Evolutionary conservation across 1,140 invertebrate species (phyloP).

Genomic region (Scaptodrosophila lebanonensis): DNA sequence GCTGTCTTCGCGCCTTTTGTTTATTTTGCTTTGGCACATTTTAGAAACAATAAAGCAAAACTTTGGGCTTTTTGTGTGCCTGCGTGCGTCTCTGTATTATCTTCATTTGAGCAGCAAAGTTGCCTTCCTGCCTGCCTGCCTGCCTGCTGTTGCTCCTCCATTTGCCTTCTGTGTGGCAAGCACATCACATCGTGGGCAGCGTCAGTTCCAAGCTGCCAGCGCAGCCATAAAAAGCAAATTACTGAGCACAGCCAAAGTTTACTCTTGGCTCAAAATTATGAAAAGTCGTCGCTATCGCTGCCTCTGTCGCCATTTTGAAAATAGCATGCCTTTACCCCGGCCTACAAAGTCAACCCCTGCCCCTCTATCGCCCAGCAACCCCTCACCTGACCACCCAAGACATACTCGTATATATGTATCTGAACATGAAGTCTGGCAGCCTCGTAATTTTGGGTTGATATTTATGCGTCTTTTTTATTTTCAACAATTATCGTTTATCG

Average conservation of each 20-base stretch:
- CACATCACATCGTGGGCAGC: too few relatives aligned
- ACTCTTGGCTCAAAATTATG: conserved; percentile 37
- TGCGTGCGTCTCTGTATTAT: conserved; percentile 33
- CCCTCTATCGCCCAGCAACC: neutral
- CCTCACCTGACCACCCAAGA: too few relatives aligned
- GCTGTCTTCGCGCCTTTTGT: conserved; percentile 48
- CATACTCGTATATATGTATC: too few relatives aligned
- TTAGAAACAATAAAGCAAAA: conserved; percentile 71
- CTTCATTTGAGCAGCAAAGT: conserved; percentile 38
- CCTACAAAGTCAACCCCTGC: neutral
- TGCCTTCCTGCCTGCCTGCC: too few relatives aligned
- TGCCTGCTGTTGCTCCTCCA: too few relatives aligned
- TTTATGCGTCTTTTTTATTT: conserved; percentile 51
- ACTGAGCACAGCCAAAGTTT: conserved; percentile 53
- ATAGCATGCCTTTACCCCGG: too few relatives aligned
- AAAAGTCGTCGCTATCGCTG: conserved; percentile 3
- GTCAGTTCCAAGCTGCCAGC: conserved; percentile 33
- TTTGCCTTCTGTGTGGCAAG: too few relatives aligned
- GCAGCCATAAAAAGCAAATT: conserved; percentile 24
- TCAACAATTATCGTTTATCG: conserved; percentile 52
- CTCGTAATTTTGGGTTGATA: conserved; percentile 22
- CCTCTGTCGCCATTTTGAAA: too few relatives aligned
- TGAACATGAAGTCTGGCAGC: neutral
- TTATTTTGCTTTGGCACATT: conserved; percentile 70
- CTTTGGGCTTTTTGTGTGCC: conserved; percentile 60